Percentiles rank a stretch among this genome's conserved stretches.
Evolutionary conservation across 2,113 vertebrate genomes (phyloP).

Genomic region (Verasper variegatus): DNA sequence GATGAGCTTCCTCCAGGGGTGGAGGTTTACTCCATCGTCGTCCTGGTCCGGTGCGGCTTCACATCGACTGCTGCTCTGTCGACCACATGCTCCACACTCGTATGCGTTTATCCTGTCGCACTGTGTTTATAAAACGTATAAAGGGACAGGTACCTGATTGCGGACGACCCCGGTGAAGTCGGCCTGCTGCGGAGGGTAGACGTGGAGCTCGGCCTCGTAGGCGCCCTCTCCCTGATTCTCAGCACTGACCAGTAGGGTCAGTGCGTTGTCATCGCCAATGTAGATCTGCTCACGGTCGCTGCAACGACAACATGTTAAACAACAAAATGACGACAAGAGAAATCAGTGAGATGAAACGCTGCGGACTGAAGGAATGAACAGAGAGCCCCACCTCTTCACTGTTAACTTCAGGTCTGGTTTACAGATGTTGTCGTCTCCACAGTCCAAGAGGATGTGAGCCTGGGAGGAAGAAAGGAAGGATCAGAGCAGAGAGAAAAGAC

Average conservation of each 20-base stretch:
- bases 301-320: not conserved
- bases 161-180: slow-evolving; percentile 94
- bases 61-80: too few species aligned
- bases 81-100: too few species aligned
- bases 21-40: too few species aligned
- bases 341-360: not conserved
- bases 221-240: slow-evolving; percentile 95
- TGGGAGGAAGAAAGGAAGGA: slow-evolving; percentile 49
- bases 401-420: slow-evolving; percentile 91
- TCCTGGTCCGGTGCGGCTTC: too few species aligned
- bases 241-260: slow-evolving; percentile 89
- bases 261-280: slow-evolving; percentile 93
- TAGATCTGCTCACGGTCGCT: slow-evolving; percentile 94
- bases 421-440: slow-evolving; percentile 95
- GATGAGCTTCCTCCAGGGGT: too few species aligned
- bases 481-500: not conserved
- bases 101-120: too few species aligned
- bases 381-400: slow-evolving; percentile 86
- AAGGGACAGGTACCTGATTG: slow-evolving; percentile 81
- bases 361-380: not conserved
- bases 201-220: slow-evolving; percentile 94
- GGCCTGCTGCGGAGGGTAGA: slow-evolving; percentile 89
- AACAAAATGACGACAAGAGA: not conserved
- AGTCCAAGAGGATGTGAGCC: slow-evolving; percentile 96
- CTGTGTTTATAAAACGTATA: too few species aligned